A percentile compares a stretch with the other conserved stretches of the same genome.
These are phyloP conservation scores for Tragelaphus strepsiceros DNA, from an alignment of 2,113 vertebrate genomes.

Conservation along the genomic window DNA sequence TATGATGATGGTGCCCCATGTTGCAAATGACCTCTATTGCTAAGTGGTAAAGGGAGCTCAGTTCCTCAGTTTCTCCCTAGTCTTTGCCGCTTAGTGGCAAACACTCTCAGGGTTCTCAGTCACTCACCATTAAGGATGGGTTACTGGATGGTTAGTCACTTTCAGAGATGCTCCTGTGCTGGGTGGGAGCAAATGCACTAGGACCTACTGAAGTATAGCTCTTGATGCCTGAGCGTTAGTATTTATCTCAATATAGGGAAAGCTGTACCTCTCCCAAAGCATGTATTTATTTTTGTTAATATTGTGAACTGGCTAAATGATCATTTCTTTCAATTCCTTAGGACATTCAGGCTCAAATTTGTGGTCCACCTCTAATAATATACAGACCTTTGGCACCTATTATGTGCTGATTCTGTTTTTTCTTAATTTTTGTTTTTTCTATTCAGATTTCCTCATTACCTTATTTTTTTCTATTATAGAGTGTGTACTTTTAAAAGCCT, in stretches of 20 bases:
- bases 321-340: neutral
- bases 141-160: neutral
- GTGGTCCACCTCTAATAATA: neutral
- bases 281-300: neutral
- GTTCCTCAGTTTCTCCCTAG: neutral
- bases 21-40: neutral
- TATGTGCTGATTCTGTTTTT: neutral
- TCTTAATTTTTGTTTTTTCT: neutral
- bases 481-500: slow-evolving; percentile 34
- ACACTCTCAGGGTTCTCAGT: neutral
- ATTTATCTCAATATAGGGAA: neutral
- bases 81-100: neutral
- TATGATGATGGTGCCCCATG: neutral
- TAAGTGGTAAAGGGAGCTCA: neutral
- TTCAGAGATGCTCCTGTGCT: neutral
- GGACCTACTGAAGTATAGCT: neutral
- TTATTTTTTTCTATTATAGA: neutral
- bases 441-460: slow-evolving; percentile 1
- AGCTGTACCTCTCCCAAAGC: neutral
- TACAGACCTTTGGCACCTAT: neutral
- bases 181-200: neutral
- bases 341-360: neutral
- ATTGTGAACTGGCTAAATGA: neutral
- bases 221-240: no score
- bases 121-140: neutral